Evolutionary conservation across 2,888 invertebrate genomes (phyloP).

Genomic region (Caprella mutica): DNA sequence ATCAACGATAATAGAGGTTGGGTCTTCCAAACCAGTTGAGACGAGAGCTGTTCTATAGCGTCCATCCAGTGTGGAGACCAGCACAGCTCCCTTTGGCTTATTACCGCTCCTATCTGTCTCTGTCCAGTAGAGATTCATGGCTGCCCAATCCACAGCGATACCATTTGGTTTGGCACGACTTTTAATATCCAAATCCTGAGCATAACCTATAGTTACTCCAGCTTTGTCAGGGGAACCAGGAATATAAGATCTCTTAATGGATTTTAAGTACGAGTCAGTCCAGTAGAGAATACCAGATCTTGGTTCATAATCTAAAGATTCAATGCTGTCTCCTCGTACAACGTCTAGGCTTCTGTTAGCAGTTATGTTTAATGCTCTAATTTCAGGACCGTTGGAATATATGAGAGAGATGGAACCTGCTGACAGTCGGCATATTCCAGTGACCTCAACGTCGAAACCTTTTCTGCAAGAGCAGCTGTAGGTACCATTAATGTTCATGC

Average conservation of each 20-base stretch:
- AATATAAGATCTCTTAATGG: constrained; percentile 83
- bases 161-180: constrained; percentile 67
- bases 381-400: constrained; percentile 75
- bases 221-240: constrained; percentile 60
- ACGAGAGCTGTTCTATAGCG: constrained; percentile 72
- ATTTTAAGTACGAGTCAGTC: constrained; percentile 83
- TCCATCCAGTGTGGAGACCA: constrained; percentile 81
- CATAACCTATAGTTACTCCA: constrained; percentile 64
- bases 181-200: constrained; percentile 75
- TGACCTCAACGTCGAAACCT: constrained; percentile 61
- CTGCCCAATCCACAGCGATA: constrained; percentile 85
- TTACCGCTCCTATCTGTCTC: constrained; percentile 55
- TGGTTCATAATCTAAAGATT: constrained; percentile 82
- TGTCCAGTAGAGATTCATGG: constrained; percentile 87
- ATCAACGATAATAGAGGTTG: constrained; percentile 78
- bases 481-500: constrained; percentile 80
- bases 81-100: constrained; percentile 52
- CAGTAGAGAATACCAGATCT: constrained; percentile 77
- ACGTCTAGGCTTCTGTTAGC: constrained; percentile 57
- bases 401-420: constrained; percentile 47
- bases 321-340: constrained; percentile 73
- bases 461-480: constrained; percentile 75
- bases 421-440: constrained; percentile 66
- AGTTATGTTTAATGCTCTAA: constrained; percentile 58
- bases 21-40: constrained; percentile 57